These are phyloP conservation scores for Nymphalis polychloros DNA, from an alignment of 2,888 invertebrate genomes.

Conservation along the genomic window DNA sequence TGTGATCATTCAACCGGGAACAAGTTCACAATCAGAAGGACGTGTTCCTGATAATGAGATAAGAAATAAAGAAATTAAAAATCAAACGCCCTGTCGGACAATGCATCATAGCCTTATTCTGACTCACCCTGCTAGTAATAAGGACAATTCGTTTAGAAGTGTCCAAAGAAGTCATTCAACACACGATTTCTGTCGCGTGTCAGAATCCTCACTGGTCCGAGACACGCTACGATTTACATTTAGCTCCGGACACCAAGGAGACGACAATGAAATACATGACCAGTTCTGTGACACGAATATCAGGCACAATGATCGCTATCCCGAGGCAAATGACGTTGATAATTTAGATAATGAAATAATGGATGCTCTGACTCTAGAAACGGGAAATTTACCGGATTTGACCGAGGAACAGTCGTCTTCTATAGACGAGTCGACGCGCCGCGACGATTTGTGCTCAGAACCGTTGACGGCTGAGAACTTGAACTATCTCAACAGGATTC, in stretches of 20 bases:
- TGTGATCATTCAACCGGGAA: constrained; percentile 32
- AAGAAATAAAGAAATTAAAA: constrained; percentile 30
- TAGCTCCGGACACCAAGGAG: constrained; percentile 40
- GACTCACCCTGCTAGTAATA: constrained; percentile 46
- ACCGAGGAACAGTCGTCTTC: constrained; percentile 71
- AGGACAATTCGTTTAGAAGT: constrained; percentile 50
- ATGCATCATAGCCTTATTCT: constrained; percentile 63
- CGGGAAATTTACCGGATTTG: constrained; percentile 67
- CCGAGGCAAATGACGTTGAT: constrained; percentile 68
- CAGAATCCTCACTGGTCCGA: constrained; percentile 39
- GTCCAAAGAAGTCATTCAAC: constrained; percentile 59
- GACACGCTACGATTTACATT: constrained; percentile 46
- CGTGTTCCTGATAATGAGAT: constrained; percentile 34
- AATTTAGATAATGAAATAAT: constrained; percentile 67
- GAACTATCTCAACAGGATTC: constrained; percentile 60
- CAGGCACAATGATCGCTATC: constrained; percentile 71
- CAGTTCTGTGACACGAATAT: constrained; percentile 68
- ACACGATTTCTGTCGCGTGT: constrained; percentile 48
- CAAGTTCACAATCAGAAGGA: constrained; percentile 29
- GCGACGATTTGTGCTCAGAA: constrained; percentile 62
- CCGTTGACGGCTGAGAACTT: constrained; percentile 59
- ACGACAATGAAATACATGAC: constrained; percentile 38
- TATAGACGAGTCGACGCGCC: constrained; percentile 66
- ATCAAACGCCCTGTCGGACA: constrained; percentile 25
- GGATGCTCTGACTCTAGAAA: constrained; percentile 65